Conservation (phyloP, 2,888 invertebrate genomes). For the Tenthredo notha region DNA sequence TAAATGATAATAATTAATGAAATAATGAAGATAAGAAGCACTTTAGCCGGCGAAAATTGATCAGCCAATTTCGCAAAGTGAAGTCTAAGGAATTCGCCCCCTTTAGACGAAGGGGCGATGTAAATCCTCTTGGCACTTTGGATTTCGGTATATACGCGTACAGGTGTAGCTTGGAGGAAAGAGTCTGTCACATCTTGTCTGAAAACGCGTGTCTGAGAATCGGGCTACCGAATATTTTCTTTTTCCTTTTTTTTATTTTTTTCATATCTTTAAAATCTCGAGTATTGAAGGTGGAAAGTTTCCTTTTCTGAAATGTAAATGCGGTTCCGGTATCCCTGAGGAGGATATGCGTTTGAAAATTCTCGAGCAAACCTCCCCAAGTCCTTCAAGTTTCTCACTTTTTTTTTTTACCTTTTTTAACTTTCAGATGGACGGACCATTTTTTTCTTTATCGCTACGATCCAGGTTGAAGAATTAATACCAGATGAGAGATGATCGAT, state of each 20-base stretch:
- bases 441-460: background rate
- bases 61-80: conserved; percentile 39
- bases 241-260: background rate
- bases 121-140: conserved; percentile 37
- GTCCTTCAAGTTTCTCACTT: background rate
- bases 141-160: background rate
- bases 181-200: background rate
- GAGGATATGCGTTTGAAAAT: background rate
- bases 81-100: conserved; percentile 16
- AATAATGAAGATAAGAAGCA: background rate
- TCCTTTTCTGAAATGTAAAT: background rate
- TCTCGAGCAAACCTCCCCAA: background rate
- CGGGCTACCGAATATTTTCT: background rate
- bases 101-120: conserved; percentile 7
- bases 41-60: conserved; percentile 25
- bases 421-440: background rate
- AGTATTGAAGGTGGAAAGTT: background rate
- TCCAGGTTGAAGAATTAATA: background rate
- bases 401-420: background rate
- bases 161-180: background rate
- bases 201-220: background rate
- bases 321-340: background rate
- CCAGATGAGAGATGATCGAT: too few species aligned
- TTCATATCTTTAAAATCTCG: background rate
- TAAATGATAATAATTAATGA: too few species aligned